Conservation (phyloP, 1,140 invertebrate species). For the Hyles euphorbiae region DNA sequence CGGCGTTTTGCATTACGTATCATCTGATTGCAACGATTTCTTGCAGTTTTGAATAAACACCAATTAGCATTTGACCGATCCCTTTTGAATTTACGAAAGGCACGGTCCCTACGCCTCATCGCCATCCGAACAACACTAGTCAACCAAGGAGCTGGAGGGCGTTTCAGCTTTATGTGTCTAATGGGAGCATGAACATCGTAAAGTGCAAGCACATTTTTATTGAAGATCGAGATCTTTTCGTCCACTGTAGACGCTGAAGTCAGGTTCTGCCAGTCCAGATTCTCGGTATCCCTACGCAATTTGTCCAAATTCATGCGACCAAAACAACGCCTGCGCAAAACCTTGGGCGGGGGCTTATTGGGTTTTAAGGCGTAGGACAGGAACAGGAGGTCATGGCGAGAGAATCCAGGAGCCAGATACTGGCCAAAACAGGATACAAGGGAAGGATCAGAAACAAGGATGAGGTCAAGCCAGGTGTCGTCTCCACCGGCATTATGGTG, state of each 20-base stretch:
- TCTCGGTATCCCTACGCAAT: conserved; percentile 4
- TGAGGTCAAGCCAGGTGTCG: not conserved
- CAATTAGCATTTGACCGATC: too few species aligned
- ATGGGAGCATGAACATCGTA: conserved; percentile 7
- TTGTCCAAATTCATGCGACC: conserved; percentile 6
- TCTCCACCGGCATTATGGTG: too few species aligned
- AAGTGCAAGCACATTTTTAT: not conserved
- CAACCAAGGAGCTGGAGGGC: conserved; percentile 6
- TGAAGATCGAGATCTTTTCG: not conserved
- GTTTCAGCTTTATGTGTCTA: not conserved
- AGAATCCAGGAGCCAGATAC: conserved; percentile 14
- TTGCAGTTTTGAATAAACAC: not conserved
- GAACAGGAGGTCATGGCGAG: not conserved
- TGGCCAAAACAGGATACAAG: conserved; percentile 12
- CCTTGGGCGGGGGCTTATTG: conserved; percentile 7
- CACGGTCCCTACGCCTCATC: too few species aligned
- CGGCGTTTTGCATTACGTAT: not conserved
- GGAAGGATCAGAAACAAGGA: conserved; percentile 3
- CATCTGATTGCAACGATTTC: not conserved
- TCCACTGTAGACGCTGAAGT: not conserved
- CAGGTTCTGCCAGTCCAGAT: conserved; percentile 2
- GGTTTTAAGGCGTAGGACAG: conserved; percentile 14
- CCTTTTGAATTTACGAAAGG: too few species aligned
- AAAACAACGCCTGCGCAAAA: conserved; percentile 8
- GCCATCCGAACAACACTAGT: not conserved